Evolutionary conservation across 1,140 invertebrate species (phyloP).

Genomic region (Diabrotica undecimpunctata): DNA sequence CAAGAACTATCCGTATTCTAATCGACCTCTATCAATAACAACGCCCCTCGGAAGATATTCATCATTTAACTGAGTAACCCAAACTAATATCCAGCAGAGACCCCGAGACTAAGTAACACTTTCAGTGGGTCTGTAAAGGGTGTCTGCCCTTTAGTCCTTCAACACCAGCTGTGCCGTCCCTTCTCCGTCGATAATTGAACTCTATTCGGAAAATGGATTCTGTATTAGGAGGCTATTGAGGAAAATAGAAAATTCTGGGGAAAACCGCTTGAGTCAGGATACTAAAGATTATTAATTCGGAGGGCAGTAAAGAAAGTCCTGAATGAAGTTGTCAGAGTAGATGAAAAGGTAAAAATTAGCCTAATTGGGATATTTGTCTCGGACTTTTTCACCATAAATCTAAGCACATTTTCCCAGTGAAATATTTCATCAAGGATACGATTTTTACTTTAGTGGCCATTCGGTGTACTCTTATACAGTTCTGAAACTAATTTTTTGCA

Average conservation of each 20-base stretch:
- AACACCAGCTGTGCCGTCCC: conserved; percentile 4
- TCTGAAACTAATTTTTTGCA: too few species aligned
- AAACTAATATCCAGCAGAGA: conserved; percentile 2
- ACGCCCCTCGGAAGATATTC: not conserved
- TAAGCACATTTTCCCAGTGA: too few species aligned
- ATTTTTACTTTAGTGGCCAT: too few species aligned
- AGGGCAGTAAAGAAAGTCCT: too few species aligned
- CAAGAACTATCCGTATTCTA: not conserved
- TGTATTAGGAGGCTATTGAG: conserved; percentile 11
- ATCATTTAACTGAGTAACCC: not conserved
- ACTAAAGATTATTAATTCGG: too few species aligned
- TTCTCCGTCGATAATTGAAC: conserved; percentile 12
- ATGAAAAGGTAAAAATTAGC: too few species aligned
- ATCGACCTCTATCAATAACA: not conserved
- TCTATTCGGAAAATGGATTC: conserved; percentile 16
- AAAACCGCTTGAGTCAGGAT: conserved; percentile 1
- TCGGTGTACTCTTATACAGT: too few species aligned
- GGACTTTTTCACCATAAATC: too few species aligned
- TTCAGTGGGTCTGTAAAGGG: not conserved
- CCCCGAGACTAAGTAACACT: not conserved
- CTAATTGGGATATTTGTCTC: too few species aligned
- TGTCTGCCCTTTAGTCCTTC: conserved; percentile 1
- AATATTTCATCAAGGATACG: too few species aligned
- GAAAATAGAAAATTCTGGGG: not conserved
- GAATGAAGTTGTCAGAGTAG: too few species aligned